Evolutionary conservation across 2,888 invertebrate species (phyloP).

Genomic region (Clistopyga incitator): DNA sequence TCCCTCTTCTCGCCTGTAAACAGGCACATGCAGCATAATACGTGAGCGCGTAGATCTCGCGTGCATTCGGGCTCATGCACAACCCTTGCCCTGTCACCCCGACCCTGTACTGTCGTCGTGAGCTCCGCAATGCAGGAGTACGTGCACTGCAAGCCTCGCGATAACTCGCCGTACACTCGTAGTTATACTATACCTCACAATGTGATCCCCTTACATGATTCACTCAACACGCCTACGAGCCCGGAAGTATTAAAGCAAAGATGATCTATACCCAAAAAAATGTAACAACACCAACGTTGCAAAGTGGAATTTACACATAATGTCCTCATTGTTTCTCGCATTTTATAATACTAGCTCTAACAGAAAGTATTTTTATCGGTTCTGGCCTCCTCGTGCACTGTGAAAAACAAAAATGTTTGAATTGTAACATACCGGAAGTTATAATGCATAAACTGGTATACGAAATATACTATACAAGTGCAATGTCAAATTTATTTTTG

Average conservation of each 20-base stretch:
- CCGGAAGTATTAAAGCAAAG: background rate
- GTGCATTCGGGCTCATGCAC: slow-evolving; percentile 55
- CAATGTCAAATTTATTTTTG: too few relatives aligned
- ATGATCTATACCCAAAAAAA: too few relatives aligned
- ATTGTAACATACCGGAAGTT: too few relatives aligned
- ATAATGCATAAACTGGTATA: too few relatives aligned
- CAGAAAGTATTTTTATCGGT: too few relatives aligned
- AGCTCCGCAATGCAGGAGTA: slow-evolving; percentile 49
- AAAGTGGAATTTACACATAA: too few relatives aligned
- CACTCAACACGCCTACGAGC: slow-evolving; percentile 33
- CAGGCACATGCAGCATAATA: slow-evolving; percentile 28
- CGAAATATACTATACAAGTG: too few relatives aligned
- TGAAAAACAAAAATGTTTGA: too few relatives aligned
- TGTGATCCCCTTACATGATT: slow-evolving; percentile 50
- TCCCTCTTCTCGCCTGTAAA: slow-evolving; percentile 23
- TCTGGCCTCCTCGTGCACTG: too few relatives aligned
- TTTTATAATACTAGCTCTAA: too few relatives aligned
- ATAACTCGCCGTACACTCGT: slow-evolving; percentile 52
- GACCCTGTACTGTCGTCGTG: slow-evolving; percentile 35
- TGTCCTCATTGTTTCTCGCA: too few relatives aligned
- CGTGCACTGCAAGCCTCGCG: slow-evolving; percentile 56
- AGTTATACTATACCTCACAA: slow-evolving; percentile 50
- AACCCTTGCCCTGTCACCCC: slow-evolving; percentile 38
- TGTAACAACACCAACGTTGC: too few relatives aligned
- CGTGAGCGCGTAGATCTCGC: slow-evolving; percentile 55